Evolutionary conservation across 2,888 invertebrate genomes (phyloP), one percentile per base, ranked within the genome.

Genomic region (Malthinus flaveolus): DNA sequence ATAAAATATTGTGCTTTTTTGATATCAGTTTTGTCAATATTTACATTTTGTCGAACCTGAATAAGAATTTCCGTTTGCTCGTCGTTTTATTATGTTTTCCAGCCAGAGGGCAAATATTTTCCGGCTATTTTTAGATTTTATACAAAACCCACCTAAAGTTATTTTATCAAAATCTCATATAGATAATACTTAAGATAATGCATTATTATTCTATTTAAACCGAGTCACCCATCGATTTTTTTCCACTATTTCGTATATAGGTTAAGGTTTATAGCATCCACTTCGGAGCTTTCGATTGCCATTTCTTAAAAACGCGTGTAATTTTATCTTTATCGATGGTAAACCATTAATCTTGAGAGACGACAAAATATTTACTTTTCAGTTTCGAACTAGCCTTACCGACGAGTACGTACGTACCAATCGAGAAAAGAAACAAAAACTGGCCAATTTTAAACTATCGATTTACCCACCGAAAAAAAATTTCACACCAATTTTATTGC

Each of bases 21-120:
- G 35, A 10, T 46, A 33, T 13, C 32, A 47, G 44, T 37, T 47
- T 12, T 35, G 56, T 58, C 61, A 64, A 66, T 67, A 65, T 64
- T 65, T 65, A 64, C 65, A 66, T 63, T 66, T 68, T 66, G 66
- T 68, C 67, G 64, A 66, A 62, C 48, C 49, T 35, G 56, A 63
- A 44, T 37, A 47, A 49, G 54, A 54, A 49, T 56, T 59, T 50
- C 45, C 52, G 42, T 53, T 56, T 56, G 32, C 53, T 56, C 47
- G 53, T 53, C 52, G 32, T 59, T 62, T 61, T 63, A 58, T 53
- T 51, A 52, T 56, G 61, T 47, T 63, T 66, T 64, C 55, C 58
- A 45, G 55, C 47, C 12, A 13, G 44, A 61, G 55, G 62, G 64
- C 49, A 61, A 60, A 63, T 60, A 61, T 55, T 61, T 66, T 62